phyloP scores from a whole-genome alignment of 1,140 invertebrate genomes.

The Drosophila ercepeae region DNA sequence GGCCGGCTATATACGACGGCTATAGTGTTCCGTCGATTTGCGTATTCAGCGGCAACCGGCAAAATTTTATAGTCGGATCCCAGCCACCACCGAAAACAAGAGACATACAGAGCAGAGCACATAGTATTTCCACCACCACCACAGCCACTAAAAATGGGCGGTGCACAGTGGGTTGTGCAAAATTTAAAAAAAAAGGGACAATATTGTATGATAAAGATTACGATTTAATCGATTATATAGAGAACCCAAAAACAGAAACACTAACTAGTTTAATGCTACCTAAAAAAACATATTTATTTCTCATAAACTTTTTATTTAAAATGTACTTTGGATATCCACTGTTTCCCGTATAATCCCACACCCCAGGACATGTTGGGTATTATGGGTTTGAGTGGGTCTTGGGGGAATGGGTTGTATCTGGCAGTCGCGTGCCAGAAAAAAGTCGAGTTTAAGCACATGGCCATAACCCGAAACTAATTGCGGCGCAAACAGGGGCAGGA shows the following conservation, averaged over 20 bases:
- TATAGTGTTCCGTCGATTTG: slow-evolving; percentile 42
- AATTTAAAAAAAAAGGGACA: background rate
- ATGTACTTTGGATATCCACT: background rate
- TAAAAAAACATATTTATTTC: no score
- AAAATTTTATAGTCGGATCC: slow-evolving; percentile 58
- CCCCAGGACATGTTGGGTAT: slow-evolving; percentile 5
- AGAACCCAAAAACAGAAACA: no score
- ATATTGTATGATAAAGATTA: no score
- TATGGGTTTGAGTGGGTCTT: slow-evolving; percentile 1
- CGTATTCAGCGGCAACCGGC: slow-evolving; percentile 76
- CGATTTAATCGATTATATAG: no score
- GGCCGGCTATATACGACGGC: slow-evolving; percentile 15
- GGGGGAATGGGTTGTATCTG: background rate
- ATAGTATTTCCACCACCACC: background rate
- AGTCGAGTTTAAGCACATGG: slow-evolving; percentile 45
- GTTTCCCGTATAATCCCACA: no score
- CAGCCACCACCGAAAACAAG: slow-evolving; percentile 35
- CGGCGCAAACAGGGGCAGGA: slow-evolving; percentile 36
- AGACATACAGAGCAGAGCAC: background rate
- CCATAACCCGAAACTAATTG: slow-evolving; percentile 57
- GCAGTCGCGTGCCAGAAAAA: slow-evolving; percentile 39
- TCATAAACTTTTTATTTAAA: no score
- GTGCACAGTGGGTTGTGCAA: background rate
- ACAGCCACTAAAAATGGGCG: background rate
- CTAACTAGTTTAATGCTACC: no score